Conservation (phyloP, 2,888 invertebrate species). For the Acronicta leporina region DNA sequence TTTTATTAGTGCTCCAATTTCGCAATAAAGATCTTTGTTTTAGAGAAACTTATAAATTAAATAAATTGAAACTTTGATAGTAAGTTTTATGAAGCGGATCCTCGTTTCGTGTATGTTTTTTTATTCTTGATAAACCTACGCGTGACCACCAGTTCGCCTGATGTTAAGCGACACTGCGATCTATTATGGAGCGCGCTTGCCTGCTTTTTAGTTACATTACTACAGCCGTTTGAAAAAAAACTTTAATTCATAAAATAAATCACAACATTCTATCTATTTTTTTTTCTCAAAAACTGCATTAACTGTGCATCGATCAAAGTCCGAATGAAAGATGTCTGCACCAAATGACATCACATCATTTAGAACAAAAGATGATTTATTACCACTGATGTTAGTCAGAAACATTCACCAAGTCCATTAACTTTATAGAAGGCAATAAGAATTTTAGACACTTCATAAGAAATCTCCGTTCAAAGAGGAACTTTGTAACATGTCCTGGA, state of each 20-base stretch:
- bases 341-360: slow-evolving; percentile 28
- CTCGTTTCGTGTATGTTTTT: too few species aligned
- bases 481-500: slow-evolving; percentile 11
- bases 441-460: slow-evolving; percentile 8
- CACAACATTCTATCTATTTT: not conserved
- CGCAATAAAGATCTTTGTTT: too few species aligned
- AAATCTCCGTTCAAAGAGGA: slow-evolving; percentile 1
- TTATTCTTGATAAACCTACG: too few species aligned
- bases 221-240: too few species aligned
- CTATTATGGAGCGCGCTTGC: too few species aligned
- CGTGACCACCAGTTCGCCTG: too few species aligned
- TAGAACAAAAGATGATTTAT: slow-evolving; percentile 72
- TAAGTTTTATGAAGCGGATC: too few species aligned
- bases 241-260: not conserved
- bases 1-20: too few species aligned
- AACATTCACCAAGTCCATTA: slow-evolving; percentile 16
- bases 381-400: slow-evolving; percentile 19
- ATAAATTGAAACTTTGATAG: too few species aligned
- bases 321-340: slow-evolving; percentile 47
- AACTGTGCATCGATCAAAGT: slow-evolving; percentile 59
- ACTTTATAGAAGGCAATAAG: slow-evolving; percentile 3
- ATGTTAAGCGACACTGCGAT: too few species aligned
- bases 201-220: too few species aligned
- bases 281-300: slow-evolving; percentile 34
- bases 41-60: too few species aligned